Conservation (phyloP, 2,888 invertebrate species). For the Criorhina ranunculi region DNA sequence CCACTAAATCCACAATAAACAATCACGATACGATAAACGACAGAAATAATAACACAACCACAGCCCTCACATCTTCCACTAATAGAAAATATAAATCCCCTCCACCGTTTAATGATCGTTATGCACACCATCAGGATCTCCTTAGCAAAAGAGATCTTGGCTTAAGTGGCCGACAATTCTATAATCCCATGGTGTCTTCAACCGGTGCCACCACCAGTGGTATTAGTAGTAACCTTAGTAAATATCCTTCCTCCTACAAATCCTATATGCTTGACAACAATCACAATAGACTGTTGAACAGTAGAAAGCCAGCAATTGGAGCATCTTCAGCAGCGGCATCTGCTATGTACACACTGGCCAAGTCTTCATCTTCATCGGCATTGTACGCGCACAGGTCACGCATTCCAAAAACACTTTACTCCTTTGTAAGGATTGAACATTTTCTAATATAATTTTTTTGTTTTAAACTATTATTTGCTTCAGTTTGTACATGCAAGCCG, state of each 20-base stretch:
- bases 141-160: slow-evolving; percentile 63
- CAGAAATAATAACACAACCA: slow-evolving; percentile 84
- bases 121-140: slow-evolving; percentile 64
- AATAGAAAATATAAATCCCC: slow-evolving; percentile 73
- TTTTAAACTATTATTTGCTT: slow-evolving; percentile 41
- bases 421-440: slow-evolving; percentile 83
- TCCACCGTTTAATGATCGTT: slow-evolving; percentile 61
- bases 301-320: slow-evolving; percentile 78
- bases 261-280: slow-evolving; percentile 80
- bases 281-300: slow-evolving; percentile 67
- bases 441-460: slow-evolving; percentile 32
- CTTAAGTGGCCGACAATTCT: slow-evolving; percentile 48
- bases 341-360: slow-evolving; percentile 80
- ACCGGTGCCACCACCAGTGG: slow-evolving; percentile 33
- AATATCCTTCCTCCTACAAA: slow-evolving; percentile 77
- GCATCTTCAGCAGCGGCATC: slow-evolving; percentile 79
- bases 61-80: slow-evolving; percentile 80
- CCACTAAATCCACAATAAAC: slow-evolving; percentile 74
- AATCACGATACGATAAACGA: slow-evolving; percentile 79
- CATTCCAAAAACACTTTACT: slow-evolving; percentile 84
- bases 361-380: slow-evolving; percentile 85
- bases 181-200: slow-evolving; percentile 67
- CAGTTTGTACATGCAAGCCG: slow-evolving; percentile 13
- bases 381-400: slow-evolving; percentile 85
- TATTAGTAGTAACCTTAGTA: slow-evolving; percentile 54